Conservation (phyloP, 1,140 invertebrate species). For the Vanessa tameamea region DNA sequence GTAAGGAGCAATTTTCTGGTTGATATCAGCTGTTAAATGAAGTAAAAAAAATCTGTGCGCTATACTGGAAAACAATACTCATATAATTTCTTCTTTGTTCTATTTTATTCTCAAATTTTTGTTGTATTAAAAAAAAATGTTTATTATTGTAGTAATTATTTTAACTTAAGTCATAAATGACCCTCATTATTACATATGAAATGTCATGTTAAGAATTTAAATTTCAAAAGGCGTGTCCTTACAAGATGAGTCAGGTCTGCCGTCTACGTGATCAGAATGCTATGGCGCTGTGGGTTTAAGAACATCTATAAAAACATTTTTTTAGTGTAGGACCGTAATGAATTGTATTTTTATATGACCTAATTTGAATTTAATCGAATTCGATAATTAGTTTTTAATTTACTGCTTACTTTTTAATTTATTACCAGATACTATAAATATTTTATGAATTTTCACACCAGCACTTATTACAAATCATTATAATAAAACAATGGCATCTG, state of each 20-base stretch:
- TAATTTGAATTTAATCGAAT: slow-evolving; percentile 25
- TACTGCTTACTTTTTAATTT: too few relatives aligned
- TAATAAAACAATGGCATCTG: not conserved
- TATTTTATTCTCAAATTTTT: not conserved
- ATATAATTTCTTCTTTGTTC: too few relatives aligned
- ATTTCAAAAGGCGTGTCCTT: slow-evolving; percentile 49
- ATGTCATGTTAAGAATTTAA: slow-evolving; percentile 47
- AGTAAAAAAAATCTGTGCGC: too few relatives aligned
- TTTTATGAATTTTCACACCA: not conserved
- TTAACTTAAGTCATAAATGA: slow-evolving; percentile 7
- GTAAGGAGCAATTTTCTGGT: too few relatives aligned
- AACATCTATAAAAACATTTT: slow-evolving; percentile 40
- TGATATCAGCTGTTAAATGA: too few relatives aligned
- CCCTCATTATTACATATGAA: slow-evolving; percentile 19
- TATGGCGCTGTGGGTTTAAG: slow-evolving; percentile 22
- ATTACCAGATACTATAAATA: not conserved
- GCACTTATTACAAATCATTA: not conserved
- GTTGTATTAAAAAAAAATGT: not conserved
- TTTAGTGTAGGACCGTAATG: slow-evolving; percentile 33
- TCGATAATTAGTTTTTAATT: not conserved
- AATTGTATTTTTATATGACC: slow-evolving; percentile 37
- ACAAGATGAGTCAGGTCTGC: slow-evolving; percentile 57
- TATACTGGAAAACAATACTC: too few relatives aligned
- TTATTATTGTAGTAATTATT: not conserved
- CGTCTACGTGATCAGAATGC: slow-evolving; percentile 60